Evolutionary conservation across 2,888 invertebrate species (phyloP).

Genomic region (Eustalomyia histrio): DNA sequence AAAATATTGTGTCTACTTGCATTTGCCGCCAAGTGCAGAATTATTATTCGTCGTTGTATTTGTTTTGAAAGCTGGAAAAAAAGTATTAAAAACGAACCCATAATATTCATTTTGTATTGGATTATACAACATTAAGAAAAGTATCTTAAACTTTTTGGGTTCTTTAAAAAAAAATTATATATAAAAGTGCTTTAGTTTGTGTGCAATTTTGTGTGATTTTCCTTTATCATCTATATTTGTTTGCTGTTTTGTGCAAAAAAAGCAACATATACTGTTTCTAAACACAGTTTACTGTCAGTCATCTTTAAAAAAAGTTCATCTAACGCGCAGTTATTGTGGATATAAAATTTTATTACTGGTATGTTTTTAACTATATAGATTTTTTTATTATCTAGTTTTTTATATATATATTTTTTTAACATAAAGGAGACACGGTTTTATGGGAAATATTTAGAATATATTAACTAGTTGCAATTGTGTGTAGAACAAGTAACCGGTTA

Average conservation of each 20-base stretch:
- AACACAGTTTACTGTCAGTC: conserved; percentile 1
- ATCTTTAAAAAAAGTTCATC: background rate
- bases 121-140: no score
- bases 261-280: background rate
- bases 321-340: conserved; percentile 43
- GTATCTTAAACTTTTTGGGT: background rate
- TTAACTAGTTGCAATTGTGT: background rate
- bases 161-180: background rate
- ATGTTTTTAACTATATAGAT: conserved; percentile 44
- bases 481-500: background rate
- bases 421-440: background rate
- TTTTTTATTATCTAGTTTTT: conserved; percentile 2
- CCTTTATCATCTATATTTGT: background rate
- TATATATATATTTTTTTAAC: background rate
- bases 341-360: conserved; percentile 59
- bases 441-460: background rate
- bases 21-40: conserved; percentile 3
- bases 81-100: background rate
- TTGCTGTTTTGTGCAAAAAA: background rate
- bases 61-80: background rate
- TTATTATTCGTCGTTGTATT: background rate
- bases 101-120: background rate
- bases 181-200: background rate
- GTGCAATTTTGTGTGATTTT: background rate
- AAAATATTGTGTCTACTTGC: conserved; percentile 6